phyloP scores from a whole-genome alignment of 2,113 vertebrate genomes.

The Nematolebias whitei region DNA sequence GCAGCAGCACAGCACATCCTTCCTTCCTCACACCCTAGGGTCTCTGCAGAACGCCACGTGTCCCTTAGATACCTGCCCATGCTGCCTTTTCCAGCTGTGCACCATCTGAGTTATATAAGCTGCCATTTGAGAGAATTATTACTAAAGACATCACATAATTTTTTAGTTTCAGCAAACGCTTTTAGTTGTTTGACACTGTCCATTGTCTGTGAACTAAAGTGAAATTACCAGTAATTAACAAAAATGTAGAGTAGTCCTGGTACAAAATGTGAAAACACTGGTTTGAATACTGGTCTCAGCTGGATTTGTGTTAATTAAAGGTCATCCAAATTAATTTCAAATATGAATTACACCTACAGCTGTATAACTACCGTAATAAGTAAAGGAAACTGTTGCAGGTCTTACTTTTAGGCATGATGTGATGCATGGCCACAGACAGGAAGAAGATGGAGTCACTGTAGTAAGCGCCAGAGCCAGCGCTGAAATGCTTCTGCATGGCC shows the following conservation, averaged over 20 bases:
- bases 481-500: constrained; percentile 98
- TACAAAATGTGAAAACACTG: background rate
- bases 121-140: background rate
- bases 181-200: too few species aligned
- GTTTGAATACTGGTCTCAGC: background rate
- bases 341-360: background rate
- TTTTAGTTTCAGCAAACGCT: background rate
- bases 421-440: constrained; percentile 96
- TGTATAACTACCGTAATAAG: background rate
- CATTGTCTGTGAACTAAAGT: too few species aligned
- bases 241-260: too few species aligned
- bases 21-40: constrained; percentile 36
- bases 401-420: constrained; percentile 92
- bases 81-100: constrained; percentile 46
- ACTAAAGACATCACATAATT: background rate
- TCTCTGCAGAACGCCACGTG: constrained; percentile 52
- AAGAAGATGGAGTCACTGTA: constrained; percentile 98
- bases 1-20: constrained; percentile 33
- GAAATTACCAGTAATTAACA: too few species aligned
- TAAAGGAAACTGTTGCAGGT: background rate
- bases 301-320: background rate
- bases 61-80: constrained; percentile 37
- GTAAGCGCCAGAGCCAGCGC: constrained; percentile 91
- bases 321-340: background rate
- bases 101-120: background rate